Percentiles rank a stretch among this genome's conserved stretches.
Conservation (phyloP, 2,797 vertebrate species). For the Darevskia mixta region DNA sequence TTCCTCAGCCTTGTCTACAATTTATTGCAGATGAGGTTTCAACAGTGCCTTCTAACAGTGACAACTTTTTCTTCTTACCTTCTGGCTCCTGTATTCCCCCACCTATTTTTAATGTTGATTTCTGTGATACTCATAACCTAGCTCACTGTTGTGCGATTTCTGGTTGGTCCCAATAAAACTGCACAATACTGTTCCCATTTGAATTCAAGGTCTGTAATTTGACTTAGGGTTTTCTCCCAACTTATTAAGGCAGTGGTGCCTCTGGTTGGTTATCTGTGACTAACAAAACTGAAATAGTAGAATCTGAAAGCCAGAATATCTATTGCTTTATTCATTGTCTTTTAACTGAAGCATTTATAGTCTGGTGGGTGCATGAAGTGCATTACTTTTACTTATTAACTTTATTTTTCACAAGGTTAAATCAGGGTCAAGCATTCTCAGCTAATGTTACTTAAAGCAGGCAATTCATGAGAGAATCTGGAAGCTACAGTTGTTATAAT, state of each 20-base stretch:
- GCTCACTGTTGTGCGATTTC: background rate
- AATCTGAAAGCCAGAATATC: background rate
- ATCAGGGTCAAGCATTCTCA: conserved; percentile 1
- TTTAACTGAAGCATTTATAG: background rate
- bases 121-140: background rate
- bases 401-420: conserved; percentile 9
- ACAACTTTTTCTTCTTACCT: background rate
- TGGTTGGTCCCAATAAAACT: background rate
- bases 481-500: background rate
- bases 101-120: background rate
- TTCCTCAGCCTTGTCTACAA: background rate
- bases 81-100: background rate
- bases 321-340: background rate
- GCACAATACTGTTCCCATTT: background rate
- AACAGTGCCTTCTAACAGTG: background rate
- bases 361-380: background rate
- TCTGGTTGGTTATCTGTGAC: conserved; percentile 5
- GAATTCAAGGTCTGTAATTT: background rate
- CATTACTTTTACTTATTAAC: background rate
- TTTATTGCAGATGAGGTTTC: background rate
- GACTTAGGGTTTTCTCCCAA: background rate
- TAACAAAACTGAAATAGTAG: background rate
- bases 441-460: background rate
- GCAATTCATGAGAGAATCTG: background rate
- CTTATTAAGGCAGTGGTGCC: background rate